Percentiles rank a stretch among this genome's conserved stretches.
phyloP scores from a whole-genome alignment of 2,888 invertebrate genomes.

The Protodeltote pygarga region DNA sequence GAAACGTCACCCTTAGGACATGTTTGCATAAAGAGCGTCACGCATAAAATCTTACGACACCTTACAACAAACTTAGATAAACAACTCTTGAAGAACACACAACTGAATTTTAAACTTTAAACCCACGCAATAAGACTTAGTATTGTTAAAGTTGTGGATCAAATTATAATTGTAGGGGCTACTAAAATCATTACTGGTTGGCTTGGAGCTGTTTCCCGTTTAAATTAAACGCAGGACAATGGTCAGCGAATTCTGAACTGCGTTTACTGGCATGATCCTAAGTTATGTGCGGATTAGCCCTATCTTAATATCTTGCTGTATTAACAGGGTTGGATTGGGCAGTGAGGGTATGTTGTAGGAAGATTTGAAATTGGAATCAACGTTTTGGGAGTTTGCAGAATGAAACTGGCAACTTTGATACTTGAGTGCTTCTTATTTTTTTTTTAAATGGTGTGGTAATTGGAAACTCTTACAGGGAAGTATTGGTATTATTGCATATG shows the following conservation, averaged over 20 bases:
- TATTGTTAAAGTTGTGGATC: conserved; percentile 20
- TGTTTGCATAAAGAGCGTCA: conserved; percentile 81
- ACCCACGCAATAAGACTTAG: conserved; percentile 6
- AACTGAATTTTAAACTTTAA: conserved; percentile 48
- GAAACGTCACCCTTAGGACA: conserved; percentile 79
- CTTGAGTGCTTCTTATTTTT: too few relatives aligned
- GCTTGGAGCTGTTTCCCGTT: conserved; percentile 68
- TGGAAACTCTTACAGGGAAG: too few relatives aligned
- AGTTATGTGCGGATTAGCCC: conserved; percentile 85
- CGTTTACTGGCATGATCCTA: conserved; percentile 80
- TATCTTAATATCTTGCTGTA: conserved; percentile 82
- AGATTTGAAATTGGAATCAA: conserved; percentile 12
- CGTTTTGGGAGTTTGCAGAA: conserved; percentile 19
- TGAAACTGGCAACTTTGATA: too few relatives aligned
- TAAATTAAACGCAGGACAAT: conserved; percentile 86
- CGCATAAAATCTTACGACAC: conserved; percentile 85
- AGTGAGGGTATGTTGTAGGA: conserved; percentile 41
- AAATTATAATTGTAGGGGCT: conserved; percentile 47
- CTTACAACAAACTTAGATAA: conserved; percentile 55
- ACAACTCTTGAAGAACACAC: neutral
- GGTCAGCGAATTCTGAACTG: conserved; percentile 77
- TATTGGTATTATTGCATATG: too few relatives aligned
- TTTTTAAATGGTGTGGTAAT: too few relatives aligned
- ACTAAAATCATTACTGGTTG: conserved; percentile 78
- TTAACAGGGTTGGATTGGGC: conserved; percentile 65